Evolutionary conservation across 2,888 invertebrate species (phyloP).

Genomic region (Plebejus anna): DNA sequence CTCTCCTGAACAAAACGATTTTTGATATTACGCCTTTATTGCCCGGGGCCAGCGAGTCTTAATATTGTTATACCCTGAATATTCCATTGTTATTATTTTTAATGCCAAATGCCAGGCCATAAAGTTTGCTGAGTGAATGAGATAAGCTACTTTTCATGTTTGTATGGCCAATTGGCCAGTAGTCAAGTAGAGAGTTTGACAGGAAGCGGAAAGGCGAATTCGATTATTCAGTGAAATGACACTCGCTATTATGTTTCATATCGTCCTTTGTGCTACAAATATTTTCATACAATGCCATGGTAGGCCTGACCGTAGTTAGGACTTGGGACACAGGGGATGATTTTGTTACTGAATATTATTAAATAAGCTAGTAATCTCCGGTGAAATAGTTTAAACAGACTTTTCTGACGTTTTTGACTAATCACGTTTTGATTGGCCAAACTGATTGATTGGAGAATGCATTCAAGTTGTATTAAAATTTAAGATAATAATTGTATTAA

Average conservation of each 20-base stretch:
- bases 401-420: no score
- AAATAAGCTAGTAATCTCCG: no score
- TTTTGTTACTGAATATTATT: background rate
- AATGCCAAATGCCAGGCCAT: background rate
- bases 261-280: constrained; percentile 32
- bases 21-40: no score
- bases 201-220: constrained; percentile 17
- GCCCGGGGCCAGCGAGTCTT: no score
- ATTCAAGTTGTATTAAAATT: no score
- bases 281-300: constrained; percentile 35
- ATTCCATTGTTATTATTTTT: no score
- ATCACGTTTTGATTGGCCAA: no score
- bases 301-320: constrained; percentile 7
- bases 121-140: background rate
- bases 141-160: background rate
- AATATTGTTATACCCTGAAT: no score
- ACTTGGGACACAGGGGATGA: constrained; percentile 7
- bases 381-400: no score
- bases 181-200: background rate
- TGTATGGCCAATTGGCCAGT: background rate
- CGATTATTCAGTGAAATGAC: constrained; percentile 10
- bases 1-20: no score
- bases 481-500: no score
- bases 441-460: no score
- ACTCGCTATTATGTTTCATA: constrained; percentile 15